Evolutionary conservation across 2,113 vertebrate species (phyloP).

Genomic region (Phoxinus phoxinus): DNA sequence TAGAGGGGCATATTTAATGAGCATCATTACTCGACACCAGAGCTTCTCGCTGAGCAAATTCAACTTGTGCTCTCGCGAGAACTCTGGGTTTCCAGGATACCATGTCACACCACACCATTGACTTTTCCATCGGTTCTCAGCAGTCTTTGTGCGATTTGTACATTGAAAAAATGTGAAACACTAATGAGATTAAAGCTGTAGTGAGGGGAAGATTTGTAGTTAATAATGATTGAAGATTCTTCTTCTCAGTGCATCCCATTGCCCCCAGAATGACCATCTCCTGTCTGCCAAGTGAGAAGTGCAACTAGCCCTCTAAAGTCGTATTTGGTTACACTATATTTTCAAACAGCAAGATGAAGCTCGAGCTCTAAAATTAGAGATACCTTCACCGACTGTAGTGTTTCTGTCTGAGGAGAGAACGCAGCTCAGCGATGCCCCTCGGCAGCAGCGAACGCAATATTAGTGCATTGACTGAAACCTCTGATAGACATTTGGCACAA

Average conservation of each 20-base stretch:
- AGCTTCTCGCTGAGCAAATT: too few species aligned
- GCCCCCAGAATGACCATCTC: not conserved
- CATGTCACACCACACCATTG: not conserved
- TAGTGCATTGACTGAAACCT: conserved; percentile 38
- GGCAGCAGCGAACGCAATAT: conserved; percentile 29
- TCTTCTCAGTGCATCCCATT: not conserved
- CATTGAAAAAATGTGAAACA: not conserved
- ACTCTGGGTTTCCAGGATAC: too few species aligned
- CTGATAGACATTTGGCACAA: conserved; percentile 60
- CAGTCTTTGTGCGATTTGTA: not conserved
- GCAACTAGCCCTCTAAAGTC: not conserved
- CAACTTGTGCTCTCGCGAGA: too few species aligned
- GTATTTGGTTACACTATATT: not conserved
- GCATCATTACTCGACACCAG: too few species aligned
- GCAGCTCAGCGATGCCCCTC: not conserved
- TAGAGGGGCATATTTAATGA: too few species aligned
- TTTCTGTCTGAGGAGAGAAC: not conserved
- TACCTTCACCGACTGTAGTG: not conserved
- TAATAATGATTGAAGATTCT: not conserved
- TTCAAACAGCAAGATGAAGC: conserved; percentile 1
- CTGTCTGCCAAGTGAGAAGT: not conserved
- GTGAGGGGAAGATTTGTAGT: not conserved
- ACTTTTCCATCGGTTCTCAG: not conserved
- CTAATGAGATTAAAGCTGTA: not conserved
- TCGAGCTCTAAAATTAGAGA: not conserved